Base-by-base conservation (phyloP, 1,140 invertebrate species). In the Microvelia longipes region DNA sequence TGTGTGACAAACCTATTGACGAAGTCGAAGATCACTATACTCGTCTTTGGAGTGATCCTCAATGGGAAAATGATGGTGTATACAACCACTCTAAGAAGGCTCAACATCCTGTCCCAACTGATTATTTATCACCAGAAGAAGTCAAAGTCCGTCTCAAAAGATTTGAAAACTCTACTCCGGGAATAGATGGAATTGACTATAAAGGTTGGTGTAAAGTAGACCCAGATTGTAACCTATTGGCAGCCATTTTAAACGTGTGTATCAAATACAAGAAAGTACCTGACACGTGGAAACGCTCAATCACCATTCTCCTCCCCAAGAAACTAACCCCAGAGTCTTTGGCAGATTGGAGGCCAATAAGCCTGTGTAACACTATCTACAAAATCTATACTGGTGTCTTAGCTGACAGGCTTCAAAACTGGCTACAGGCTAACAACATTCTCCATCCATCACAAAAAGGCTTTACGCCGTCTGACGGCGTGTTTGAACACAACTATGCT, bases 261-360 rank as follows among this genome's bases (percentile, higher is more conserved):
- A 60, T 73, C 0, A 60, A 66, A 11, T 29, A 71, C 13, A 19
- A 26, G 2, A 28, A 28, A 13, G 65, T 75, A 0, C 76, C 76
- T 0, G 11, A 25, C 1, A 14, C 65, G 0, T 77, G 75, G 75
- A 76, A 76, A 26, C 2, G 15, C 0, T 72, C 75, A 11, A 71
- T 2, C 1, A 79, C 77, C 2, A 72, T 80, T 0, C 72, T 80
- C 0, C 69, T 79, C 2, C 73, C 75, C 28, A 80, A 80, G 27
- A 77, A 78, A 19, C 75, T 76, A 1, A 72, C 74, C 29, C 25
- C 62, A 11, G 70, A 70, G 11, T 72, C 77, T 29, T 65, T 76
- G 0, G 30, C 50, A 2, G 80, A 80, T 66, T 80, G 78, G 78
- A 67, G 77, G 15, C 78, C 77, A 0, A 74, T 80, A 0, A 71